phyloP scores from a whole-genome alignment of 2,113 vertebrate species.

The Pollachius pollachius region DNA sequence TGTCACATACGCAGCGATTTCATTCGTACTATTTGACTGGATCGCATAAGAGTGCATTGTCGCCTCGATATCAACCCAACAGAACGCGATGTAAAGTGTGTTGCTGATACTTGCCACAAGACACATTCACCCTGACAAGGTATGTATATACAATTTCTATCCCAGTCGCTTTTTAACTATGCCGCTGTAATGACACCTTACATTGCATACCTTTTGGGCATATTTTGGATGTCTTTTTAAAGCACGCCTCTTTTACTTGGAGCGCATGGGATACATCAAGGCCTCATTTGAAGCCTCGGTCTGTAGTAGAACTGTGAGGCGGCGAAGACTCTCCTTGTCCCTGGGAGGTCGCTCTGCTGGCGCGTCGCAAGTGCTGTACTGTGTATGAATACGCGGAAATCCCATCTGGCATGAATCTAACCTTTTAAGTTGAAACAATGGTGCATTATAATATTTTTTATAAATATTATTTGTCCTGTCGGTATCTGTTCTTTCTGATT shows the following conservation, averaged over 20 bases:
- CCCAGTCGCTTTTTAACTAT: background rate
- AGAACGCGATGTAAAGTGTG: too few species aligned
- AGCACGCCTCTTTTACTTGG: background rate
- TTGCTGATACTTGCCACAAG: too few species aligned
- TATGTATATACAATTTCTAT: background rate
- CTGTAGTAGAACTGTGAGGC: slow-evolving; percentile 16
- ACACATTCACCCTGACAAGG: background rate
- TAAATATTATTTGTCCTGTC: too few species aligned
- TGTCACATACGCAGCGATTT: too few species aligned
- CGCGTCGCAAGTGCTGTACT: background rate
- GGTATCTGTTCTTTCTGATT: too few species aligned
- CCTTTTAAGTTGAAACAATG: too few species aligned
- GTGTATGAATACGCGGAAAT: background rate
- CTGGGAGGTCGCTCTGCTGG: background rate
- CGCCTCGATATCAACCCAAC: too few species aligned
- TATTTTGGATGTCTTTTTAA: background rate
- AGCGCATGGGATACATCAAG: slow-evolving; percentile 15
- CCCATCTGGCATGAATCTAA: background rate
- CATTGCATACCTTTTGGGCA: too few species aligned
- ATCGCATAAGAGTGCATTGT: too few species aligned
- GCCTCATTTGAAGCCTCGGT: slow-evolving; percentile 60
- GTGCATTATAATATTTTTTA: too few species aligned
- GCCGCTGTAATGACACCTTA: too few species aligned
- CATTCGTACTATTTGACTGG: too few species aligned
- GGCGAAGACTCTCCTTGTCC: background rate